A percentile compares a stretch with the other conserved stretches of the same genome.
These are phyloP conservation scores for Empidonax traillii DNA, from an alignment of 2,113 vertebrate genomes.

Conservation along the genomic window DNA sequence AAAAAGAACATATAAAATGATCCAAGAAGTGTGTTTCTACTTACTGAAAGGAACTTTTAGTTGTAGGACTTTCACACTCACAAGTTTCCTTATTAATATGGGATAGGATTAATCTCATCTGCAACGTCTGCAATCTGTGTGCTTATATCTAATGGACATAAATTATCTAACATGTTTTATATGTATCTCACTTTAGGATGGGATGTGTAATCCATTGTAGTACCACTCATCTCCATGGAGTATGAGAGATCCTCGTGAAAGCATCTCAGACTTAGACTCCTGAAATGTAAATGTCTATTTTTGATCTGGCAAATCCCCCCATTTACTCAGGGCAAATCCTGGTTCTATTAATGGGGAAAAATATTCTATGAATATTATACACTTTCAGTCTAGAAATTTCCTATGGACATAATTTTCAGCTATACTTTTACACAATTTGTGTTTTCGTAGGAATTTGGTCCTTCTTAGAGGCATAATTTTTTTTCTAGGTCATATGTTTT, in stretches of 20 bases:
- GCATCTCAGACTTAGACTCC: background rate
- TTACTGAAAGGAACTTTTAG: background rate
- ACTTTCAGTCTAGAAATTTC: background rate
- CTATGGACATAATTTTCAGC: background rate
- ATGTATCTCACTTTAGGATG: background rate
- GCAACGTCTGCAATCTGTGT: background rate
- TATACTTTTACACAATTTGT: background rate
- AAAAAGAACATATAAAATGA: background rate
- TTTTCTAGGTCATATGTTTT: background rate
- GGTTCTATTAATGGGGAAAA: background rate
- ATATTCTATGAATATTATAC: background rate
- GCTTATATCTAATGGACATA: background rate
- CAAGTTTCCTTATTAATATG: background rate
- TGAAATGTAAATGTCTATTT: background rate
- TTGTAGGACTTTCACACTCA: rapidly evolving
- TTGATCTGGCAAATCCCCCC: background rate
- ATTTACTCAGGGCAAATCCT: background rate
- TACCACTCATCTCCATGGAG: background rate
- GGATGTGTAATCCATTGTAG: background rate
- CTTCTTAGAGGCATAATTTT: background rate
- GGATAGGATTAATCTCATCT: background rate
- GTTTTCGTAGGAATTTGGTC: background rate
- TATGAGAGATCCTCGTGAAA: background rate
- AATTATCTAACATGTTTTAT: background rate
- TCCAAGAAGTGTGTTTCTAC: background rate